phyloP scores from a whole-genome alignment of 2,888 invertebrate genomes.

The Melieria omissa region DNA sequence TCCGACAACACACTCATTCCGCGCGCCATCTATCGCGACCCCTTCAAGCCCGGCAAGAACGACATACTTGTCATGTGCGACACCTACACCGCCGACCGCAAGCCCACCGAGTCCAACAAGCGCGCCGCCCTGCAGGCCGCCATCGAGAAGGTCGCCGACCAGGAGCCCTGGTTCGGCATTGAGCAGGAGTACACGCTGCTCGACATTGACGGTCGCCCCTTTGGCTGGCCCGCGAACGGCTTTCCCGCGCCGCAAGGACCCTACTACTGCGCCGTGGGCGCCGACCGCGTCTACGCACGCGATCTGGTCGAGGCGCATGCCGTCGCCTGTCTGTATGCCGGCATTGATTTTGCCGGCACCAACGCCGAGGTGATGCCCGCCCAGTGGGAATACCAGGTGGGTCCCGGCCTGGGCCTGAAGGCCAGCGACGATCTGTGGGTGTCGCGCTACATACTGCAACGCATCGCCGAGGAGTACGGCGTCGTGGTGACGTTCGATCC shows the following conservation, averaged over 20 bases:
- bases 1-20: constrained; percentile 81
- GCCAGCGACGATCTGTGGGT: constrained; percentile 73
- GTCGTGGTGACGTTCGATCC: constrained; percentile 71
- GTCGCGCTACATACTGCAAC: constrained; percentile 69
- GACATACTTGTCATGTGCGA: constrained; percentile 82
- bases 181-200: constrained; percentile 74
- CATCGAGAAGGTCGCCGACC: constrained; percentile 71
- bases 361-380: constrained; percentile 85
- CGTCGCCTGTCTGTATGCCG: constrained; percentile 77
- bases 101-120: constrained; percentile 67
- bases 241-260: constrained; percentile 78
- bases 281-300: constrained; percentile 79
- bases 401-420: constrained; percentile 72
- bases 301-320: constrained; percentile 83
- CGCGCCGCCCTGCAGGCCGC: constrained; percentile 68
- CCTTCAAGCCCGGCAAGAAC: constrained; percentile 76
- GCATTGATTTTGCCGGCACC: constrained; percentile 79
- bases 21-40: constrained; percentile 81
- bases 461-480: constrained; percentile 73
- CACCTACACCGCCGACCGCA: constrained; percentile 73
- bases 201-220: constrained; percentile 72
- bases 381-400: constrained; percentile 77
- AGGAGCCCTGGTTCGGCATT: constrained; percentile 79
- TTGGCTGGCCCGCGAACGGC: constrained; percentile 78
- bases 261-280: constrained; percentile 86